These are phyloP conservation scores for Apamea epomidion DNA, from an alignment of 2,888 invertebrate genomes.

Conservation along the genomic window DNA sequence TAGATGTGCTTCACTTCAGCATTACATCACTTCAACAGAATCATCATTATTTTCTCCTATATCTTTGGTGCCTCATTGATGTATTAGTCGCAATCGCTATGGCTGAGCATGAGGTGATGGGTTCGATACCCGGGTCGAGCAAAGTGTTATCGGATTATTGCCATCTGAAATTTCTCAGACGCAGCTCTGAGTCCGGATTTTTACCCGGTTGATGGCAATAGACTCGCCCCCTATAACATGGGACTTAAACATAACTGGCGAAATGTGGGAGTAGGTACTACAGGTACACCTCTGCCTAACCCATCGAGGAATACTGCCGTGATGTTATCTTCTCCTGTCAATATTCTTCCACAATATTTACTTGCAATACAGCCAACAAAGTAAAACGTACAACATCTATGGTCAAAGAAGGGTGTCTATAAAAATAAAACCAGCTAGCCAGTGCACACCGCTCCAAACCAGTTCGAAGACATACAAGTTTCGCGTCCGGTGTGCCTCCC, in stretches of 20 bases:
- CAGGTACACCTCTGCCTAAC: background rate
- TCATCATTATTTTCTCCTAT: background rate
- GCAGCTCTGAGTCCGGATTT: background rate
- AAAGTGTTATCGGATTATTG: background rate
- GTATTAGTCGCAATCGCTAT: background rate
- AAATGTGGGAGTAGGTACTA: background rate
- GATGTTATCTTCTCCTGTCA: no score
- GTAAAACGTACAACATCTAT: constrained; percentile 13
- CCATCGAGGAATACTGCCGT: background rate
- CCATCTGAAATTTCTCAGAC: background rate
- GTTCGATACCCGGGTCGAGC: background rate
- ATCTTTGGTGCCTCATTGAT: background rate
- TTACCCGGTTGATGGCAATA: background rate
- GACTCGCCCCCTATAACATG: background rate
- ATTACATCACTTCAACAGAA: background rate
- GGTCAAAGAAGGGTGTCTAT: constrained; percentile 39
- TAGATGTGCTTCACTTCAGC: background rate
- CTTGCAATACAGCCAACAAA: background rate
- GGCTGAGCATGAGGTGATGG: background rate
- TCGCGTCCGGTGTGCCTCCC: constrained; percentile 71
- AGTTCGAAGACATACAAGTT: constrained; percentile 74
- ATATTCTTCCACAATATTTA: background rate
- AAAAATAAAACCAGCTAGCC: constrained; percentile 48
- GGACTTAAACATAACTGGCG: background rate
- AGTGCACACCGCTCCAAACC: constrained; percentile 59